Percentiles rank a stretch among this genome's conserved stretches.
These are phyloP conservation scores for Rotaria sp. DNA, from an alignment of 2,888 invertebrate species.

Conservation along the genomic window DNA sequence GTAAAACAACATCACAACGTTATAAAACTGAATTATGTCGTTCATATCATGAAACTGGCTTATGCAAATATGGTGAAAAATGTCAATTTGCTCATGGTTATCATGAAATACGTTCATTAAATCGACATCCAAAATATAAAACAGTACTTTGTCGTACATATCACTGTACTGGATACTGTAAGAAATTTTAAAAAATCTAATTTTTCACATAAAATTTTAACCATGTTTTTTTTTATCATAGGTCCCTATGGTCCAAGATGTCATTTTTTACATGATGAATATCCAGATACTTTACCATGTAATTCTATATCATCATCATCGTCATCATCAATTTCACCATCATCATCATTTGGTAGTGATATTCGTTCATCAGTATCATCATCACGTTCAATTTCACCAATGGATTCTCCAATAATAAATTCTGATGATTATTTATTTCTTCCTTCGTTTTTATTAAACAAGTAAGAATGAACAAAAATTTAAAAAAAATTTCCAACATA, in stretches of 20 bases:
- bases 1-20: slow-evolving; percentile 9
- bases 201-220: background rate
- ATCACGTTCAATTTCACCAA: slow-evolving; percentile 35
- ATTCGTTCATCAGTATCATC: slow-evolving; percentile 27
- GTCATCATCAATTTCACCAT: background rate
- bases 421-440: background rate
- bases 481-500: too few species aligned
- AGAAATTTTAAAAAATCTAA: background rate
- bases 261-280: slow-evolving; percentile 77
- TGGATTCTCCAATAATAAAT: background rate
- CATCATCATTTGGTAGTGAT: background rate
- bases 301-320: background rate
- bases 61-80: slow-evolving; percentile 96
- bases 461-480: background rate
- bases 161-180: slow-evolving; percentile 74
- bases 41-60: slow-evolving; percentile 71
- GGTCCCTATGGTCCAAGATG: slow-evolving; percentile 87
- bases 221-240: background rate
- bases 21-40: slow-evolving; percentile 97
- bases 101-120: slow-evolving; percentile 77
- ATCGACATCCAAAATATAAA: slow-evolving; percentile 94
- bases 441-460: background rate
- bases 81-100: slow-evolving; percentile 93
- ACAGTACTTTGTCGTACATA: slow-evolving; percentile 88
- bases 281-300: background rate